phyloP scores from a whole-genome alignment of 2,888 invertebrate species.

The Campoletis raptor region DNA sequence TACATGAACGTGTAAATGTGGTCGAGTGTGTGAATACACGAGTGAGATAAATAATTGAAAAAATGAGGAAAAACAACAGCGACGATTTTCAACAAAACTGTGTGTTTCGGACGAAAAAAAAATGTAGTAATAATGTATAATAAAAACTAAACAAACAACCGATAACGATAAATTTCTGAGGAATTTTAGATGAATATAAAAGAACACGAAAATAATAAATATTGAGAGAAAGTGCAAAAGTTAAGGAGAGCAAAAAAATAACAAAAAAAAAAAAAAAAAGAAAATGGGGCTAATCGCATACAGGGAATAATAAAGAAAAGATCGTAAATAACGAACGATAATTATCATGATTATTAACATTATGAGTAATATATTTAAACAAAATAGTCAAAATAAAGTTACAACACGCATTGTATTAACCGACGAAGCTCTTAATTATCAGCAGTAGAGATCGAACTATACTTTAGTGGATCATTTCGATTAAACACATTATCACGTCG shows the following conservation, averaged over 20 bases:
- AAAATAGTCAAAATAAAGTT: constrained; percentile 48
- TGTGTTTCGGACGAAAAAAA: constrained; percentile 25
- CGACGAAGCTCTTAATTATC: constrained; percentile 51
- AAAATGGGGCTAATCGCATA: constrained; percentile 66
- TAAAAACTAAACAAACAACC: constrained; percentile 52
- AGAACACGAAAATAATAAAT: constrained; percentile 11
- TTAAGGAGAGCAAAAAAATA: constrained; percentile 24
- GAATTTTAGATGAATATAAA: constrained; percentile 38
- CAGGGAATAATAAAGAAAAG: constrained; percentile 67
- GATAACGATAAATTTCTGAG: constrained; percentile 1
- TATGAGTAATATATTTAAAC: constrained; percentile 27
- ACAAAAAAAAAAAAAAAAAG: no score
- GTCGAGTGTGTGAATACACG: constrained; percentile 15
- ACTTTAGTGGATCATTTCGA: constrained; percentile 66
- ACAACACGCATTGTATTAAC: constrained; percentile 49
- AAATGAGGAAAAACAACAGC: constrained; percentile 27
- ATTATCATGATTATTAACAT: constrained; percentile 51
- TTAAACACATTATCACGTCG: constrained; percentile 42
- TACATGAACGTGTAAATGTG: constrained; percentile 5
- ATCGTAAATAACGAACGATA: constrained; percentile 52
- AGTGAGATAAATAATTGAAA: constrained; percentile 38
- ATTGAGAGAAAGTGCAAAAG: constrained; percentile 30
- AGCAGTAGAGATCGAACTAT: constrained; percentile 45
- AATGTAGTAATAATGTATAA: constrained; percentile 67
- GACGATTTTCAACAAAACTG: constrained; percentile 41